Conservation (phyloP, 2,888 invertebrate species). For the Nomada fucata region DNA sequence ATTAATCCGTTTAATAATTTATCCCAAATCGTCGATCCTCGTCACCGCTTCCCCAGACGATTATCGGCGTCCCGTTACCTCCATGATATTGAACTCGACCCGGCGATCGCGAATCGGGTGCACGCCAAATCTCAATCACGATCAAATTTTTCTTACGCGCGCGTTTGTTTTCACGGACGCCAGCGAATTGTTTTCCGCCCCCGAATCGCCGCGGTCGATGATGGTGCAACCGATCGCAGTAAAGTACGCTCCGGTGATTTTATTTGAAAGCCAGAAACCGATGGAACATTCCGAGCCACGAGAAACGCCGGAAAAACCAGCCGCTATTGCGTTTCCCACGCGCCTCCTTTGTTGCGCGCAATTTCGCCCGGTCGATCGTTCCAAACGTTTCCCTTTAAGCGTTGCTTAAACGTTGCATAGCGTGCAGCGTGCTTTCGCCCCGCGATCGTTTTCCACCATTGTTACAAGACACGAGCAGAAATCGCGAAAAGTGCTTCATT, state of each 20-base stretch:
- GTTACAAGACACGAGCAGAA: background rate
- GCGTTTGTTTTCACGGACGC: slow-evolving; percentile 11
- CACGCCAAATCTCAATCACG: slow-evolving; percentile 9
- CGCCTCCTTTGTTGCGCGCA: slow-evolving; percentile 18
- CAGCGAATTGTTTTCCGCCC: slow-evolving; percentile 46
- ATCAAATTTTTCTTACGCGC: slow-evolving; percentile 5
- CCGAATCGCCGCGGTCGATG: slow-evolving; percentile 19
- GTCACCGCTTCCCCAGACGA: slow-evolving; percentile 1
- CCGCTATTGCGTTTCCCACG: slow-evolving; percentile 27
- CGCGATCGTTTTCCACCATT: background rate
- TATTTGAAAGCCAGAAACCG: slow-evolving; percentile 29
- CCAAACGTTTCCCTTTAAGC: slow-evolving; percentile 33
- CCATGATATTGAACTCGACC: slow-evolving; percentile 41
- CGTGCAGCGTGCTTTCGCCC: slow-evolving; percentile 14
- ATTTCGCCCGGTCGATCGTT: slow-evolving; percentile 15
- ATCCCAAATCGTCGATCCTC: slow-evolving; percentile 13
- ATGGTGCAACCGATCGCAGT: slow-evolving; percentile 37
- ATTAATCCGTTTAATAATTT: background rate
- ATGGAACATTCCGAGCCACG: slow-evolving; percentile 5
- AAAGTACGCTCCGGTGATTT: slow-evolving; percentile 48
- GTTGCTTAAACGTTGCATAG: slow-evolving; percentile 41
- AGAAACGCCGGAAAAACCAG: slow-evolving; percentile 19
- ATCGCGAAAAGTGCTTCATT: slow-evolving; percentile 9
- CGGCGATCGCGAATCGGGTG: slow-evolving; percentile 14
- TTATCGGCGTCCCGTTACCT: slow-evolving; percentile 18